Conservation (phyloP, 1,140 invertebrate species). For the Zaprionus kolodkinae region DNA sequence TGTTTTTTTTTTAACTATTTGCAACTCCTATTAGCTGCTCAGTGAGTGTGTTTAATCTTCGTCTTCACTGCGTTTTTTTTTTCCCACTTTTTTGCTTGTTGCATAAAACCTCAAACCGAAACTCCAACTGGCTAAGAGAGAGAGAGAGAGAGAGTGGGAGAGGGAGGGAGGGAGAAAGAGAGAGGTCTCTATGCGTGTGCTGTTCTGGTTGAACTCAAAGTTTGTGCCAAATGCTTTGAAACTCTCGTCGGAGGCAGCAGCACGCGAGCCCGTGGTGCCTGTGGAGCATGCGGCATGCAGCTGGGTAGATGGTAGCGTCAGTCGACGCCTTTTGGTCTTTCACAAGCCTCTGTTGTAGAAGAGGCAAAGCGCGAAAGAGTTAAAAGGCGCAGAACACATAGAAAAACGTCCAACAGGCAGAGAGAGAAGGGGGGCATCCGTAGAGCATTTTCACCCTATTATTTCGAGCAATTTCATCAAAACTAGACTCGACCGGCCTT, state of each 20-base stretch:
- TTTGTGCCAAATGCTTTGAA: constrained; percentile 65
- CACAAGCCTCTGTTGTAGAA: constrained; percentile 28
- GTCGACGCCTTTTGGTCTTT: constrained; percentile 73
- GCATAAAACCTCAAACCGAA: constrained; percentile 50
- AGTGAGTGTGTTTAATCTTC: constrained; percentile 26
- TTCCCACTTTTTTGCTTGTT: constrained; percentile 30
- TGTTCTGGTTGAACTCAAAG: constrained; percentile 61
- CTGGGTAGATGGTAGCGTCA: constrained; percentile 19
- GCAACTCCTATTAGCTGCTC: not conserved
- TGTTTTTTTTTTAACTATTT: too few species aligned
- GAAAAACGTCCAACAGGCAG: constrained; percentile 3
- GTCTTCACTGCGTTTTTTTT: constrained; percentile 16
- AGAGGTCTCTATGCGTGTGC: constrained; percentile 43
- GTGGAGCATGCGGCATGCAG: not conserved
- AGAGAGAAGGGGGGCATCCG: not conserved
- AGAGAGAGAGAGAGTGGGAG: not conserved
- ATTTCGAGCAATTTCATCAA: constrained; percentile 82
- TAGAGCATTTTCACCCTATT: constrained; percentile 80
- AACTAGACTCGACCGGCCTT: constrained; percentile 63
- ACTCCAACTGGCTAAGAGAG: constrained; percentile 29
- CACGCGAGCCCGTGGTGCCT: constrained; percentile 34
- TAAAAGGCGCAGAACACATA: constrained; percentile 58
- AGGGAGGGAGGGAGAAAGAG: not conserved
- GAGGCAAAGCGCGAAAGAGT: constrained; percentile 74
- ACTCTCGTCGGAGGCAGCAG: constrained; percentile 33